Evolutionary conservation across 35 echinoderm and acorn worm species (phyloP), one percentile per base, ranked within the genome.

Genomic region (Hemicentrotus pulcherrimus): DNA sequence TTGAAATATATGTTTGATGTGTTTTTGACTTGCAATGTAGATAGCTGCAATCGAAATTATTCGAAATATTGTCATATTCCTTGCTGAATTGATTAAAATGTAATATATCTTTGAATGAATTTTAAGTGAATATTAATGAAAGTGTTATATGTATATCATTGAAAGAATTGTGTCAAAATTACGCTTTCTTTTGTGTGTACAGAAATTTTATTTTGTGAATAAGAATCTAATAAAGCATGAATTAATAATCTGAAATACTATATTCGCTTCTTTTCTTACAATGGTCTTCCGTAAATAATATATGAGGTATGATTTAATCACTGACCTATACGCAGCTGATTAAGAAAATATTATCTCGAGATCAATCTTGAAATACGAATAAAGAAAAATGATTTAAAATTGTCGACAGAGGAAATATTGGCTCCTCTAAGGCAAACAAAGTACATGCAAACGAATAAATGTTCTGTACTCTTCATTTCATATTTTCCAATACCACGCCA

Each of bases 91-190:
- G 24, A 78, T 28, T 22, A 78, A 78, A 78, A 7, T 7, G 28
- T 78, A 7, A 78, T n/a, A 8, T 59, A 78, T 78, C 2, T 78
- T 59, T 78, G 0, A 71, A n/a, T 2, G 19, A 5, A 24, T 71
- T 71, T n/a, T 71, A 28, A 78, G 24, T 78, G 2, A 55, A 78
- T 78, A n/a, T 78, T n/a, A 78, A 78, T 28, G 65, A 78, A 78
- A 78, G 65, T 78, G 65, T 78, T 78, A 24, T 78, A 28, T 78
- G 65, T 78, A 78, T 78, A 78, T 78, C 65, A 78, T 78, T 78
- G 65, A 78, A 78, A 22, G 65, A 55, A 78, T 78, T 78, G 28
- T 78, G 65, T 78, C 22, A 78, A 16, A 78, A 78, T 78, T n/a
- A n/a, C 19, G 2, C 65, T 78, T 78, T 78, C 65, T 78, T 78